phyloP scores from a whole-genome alignment of 1,140 invertebrate genomes.

The Drosophila mauritiana region DNA sequence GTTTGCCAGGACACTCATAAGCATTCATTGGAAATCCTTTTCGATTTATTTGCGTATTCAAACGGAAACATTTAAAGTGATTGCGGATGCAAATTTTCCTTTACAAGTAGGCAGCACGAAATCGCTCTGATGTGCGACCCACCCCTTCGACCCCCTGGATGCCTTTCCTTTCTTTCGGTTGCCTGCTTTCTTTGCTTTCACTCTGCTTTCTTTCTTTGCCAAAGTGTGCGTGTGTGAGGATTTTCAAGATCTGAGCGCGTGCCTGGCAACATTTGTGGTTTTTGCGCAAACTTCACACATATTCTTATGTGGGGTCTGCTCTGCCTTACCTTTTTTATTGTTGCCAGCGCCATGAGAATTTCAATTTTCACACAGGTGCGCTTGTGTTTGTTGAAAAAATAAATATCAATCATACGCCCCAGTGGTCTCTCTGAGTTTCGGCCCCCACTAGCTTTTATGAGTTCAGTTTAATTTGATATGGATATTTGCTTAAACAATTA shows the following conservation, averaged over 20 bases:
- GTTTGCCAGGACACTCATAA: constrained; percentile 74
- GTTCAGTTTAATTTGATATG: constrained; percentile 54
- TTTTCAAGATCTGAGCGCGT: constrained; percentile 72
- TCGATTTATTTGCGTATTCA: constrained; percentile 84
- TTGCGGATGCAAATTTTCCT: constrained; percentile 80
- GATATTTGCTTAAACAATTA: constrained; percentile 66
- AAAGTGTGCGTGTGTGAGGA: constrained; percentile 21
- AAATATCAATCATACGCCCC: constrained; percentile 81
- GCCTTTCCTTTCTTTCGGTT: constrained; percentile 20
- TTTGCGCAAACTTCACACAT: constrained; percentile 81
- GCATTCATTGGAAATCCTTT: constrained; percentile 82
- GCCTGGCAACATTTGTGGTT: constrained; percentile 80
- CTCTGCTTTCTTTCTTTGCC: constrained; percentile 12
- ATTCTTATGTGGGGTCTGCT: constrained; percentile 64
- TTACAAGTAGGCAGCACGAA: constrained; percentile 54
- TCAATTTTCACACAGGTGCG: constrained; percentile 77
- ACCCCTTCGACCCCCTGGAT: not conserved
- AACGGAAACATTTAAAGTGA: constrained; percentile 84
- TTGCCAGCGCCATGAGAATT: constrained; percentile 72
- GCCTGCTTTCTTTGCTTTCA: constrained; percentile 9
- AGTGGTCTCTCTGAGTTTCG: constrained; percentile 42
- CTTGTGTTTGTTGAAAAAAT: constrained; percentile 79
- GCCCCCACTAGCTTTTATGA: constrained; percentile 31
- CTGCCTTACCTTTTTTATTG: constrained; percentile 53
- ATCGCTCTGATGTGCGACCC: constrained; percentile 49